Evolutionary conservation across 1,140 invertebrate genomes (phyloP).

Genomic region (Drosophila quadrilineata): DNA sequence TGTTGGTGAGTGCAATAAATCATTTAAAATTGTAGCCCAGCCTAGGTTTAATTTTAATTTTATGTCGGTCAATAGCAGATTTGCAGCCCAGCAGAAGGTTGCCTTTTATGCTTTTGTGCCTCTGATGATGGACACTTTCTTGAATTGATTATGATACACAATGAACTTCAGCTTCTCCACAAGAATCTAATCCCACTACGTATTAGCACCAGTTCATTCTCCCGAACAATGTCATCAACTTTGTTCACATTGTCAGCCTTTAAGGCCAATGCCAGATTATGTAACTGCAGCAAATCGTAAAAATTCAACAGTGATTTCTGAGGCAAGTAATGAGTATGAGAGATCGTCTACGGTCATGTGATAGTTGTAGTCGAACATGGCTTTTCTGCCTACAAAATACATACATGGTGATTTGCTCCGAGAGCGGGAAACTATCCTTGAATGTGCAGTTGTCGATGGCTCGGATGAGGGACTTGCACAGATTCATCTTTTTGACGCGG

Average conservation of each 20-base stretch:
- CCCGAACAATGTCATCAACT: slow-evolving; percentile 92
- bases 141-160: slow-evolving; percentile 97
- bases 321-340: slow-evolving; percentile 95
- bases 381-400: slow-evolving; percentile 98
- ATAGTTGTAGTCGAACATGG: slow-evolving; percentile 99
- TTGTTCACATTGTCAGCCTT: slow-evolving; percentile 93
- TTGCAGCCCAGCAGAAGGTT: no score
- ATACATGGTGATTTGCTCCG: slow-evolving; percentile 96
- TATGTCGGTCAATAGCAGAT: no score
- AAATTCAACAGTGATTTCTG: slow-evolving; percentile 89
- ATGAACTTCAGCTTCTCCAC: slow-evolving; percentile 98
- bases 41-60: no score
- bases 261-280: slow-evolving; percentile 92
- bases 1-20: no score
- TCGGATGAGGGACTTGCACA: slow-evolving; percentile 97
- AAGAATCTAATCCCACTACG: slow-evolving; percentile 97
- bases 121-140: slow-evolving; percentile 94
- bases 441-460: slow-evolving; percentile 96
- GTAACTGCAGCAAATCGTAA: slow-evolving; percentile 95
- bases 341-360: slow-evolving; percentile 94
- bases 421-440: slow-evolving; percentile 93
- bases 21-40: no score
- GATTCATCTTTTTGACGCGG: slow-evolving; percentile 96
- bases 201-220: slow-evolving; percentile 96
- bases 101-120: no score